Conservation (phyloP, 35 echinoderm and acorn worm species). For the Heliocidaris erythrogramma region DNA sequence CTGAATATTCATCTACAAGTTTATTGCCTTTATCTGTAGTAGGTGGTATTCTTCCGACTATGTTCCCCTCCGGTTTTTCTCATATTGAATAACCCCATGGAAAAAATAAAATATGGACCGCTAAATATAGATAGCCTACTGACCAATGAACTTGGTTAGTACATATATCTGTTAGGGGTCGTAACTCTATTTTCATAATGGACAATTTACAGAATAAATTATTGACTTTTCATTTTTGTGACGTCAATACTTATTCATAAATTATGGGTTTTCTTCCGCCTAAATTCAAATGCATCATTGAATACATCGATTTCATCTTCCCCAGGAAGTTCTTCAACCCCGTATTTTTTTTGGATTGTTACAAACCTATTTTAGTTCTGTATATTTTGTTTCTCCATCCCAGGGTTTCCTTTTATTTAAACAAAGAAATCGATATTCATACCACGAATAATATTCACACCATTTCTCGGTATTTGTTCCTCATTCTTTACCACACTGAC, state of each 20-base stretch:
- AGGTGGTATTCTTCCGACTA: too few species aligned
- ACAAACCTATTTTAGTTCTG: not conserved
- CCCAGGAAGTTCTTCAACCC: not conserved
- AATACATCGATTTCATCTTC: not conserved
- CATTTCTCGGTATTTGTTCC: not conserved
- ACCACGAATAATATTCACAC: not conserved
- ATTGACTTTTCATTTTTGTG: constrained; percentile 12
- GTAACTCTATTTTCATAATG: not conserved
- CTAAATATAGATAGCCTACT: not conserved
- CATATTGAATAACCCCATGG: too few species aligned
- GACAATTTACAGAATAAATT: not conserved
- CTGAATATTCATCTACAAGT: too few species aligned
- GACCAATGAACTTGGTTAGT: not conserved
- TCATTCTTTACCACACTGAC: not conserved
- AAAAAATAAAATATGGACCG: not conserved
- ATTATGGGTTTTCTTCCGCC: not conserved
- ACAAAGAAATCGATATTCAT: not conserved
- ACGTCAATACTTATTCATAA: constrained; percentile 18
- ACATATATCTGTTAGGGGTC: not conserved
- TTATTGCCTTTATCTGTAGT: too few species aligned
- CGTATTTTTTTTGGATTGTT: not conserved
- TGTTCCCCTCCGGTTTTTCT: too few species aligned
- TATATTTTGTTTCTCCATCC: not conserved
- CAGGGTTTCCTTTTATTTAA: not conserved
- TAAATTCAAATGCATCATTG: not conserved